Percentiles rank a stretch among this genome's conserved stretches.
These are phyloP conservation scores for Pogonocherus hispidulus DNA, from an alignment of 2,888 invertebrate genomes.

Conservation along the genomic window DNA sequence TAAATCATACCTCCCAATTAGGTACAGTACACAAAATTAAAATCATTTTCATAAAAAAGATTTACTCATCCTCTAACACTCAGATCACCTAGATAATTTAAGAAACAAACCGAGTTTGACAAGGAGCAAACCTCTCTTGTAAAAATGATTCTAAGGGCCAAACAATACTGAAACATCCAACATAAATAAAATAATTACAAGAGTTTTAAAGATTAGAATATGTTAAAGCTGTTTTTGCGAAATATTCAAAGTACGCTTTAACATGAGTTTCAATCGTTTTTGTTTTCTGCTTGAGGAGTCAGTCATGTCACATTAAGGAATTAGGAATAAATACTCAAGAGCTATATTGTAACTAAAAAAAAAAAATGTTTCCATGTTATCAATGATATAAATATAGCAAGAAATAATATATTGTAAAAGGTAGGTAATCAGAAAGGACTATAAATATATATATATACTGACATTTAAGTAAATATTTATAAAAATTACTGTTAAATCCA, in stretches of 20 bases:
- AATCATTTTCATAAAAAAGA: slow-evolving; percentile 18
- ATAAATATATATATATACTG: too few species aligned
- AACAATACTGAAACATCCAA: slow-evolving; percentile 4
- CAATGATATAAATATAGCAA: neutral
- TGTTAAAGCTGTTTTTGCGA: neutral
- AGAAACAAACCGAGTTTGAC: slow-evolving; percentile 9
- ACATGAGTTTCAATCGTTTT: neutral
- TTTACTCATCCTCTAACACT: slow-evolving; percentile 4
- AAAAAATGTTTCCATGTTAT: too few species aligned
- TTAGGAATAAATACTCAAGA: neutral
- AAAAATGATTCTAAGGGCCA: slow-evolving; percentile 18
- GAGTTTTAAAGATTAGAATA: neutral
- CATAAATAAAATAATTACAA: neutral
- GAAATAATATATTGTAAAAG: too few species aligned
- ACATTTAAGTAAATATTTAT: too few species aligned
- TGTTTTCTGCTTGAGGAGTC: neutral
- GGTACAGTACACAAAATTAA: too few species aligned
- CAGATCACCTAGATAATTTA: neutral
- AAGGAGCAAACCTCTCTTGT: slow-evolving; percentile 7
- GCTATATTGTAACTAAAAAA: neutral
- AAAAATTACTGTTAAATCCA: too few species aligned
- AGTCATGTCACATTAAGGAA: slow-evolving; percentile 3
- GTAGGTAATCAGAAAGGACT: too few species aligned
- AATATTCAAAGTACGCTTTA: neutral
- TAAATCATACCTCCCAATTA: too few species aligned